Conservation (phyloP, 92 coral and sea anemone genomes). For the Umimayanthus kanabou region DNA sequence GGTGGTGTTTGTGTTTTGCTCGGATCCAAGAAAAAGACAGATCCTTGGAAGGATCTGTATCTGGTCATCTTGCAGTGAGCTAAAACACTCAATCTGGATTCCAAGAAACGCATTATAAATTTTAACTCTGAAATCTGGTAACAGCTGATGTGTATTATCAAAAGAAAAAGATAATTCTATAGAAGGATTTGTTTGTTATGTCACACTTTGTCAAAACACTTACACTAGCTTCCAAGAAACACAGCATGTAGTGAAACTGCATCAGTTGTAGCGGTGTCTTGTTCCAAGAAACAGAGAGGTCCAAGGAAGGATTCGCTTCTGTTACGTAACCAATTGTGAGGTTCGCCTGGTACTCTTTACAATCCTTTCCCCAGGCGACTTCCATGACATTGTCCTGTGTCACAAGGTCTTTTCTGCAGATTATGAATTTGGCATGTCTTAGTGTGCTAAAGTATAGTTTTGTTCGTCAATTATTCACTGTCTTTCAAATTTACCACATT, state of each 20-base stretch:
- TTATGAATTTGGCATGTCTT: neutral
- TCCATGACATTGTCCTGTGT: slow-evolving; percentile 9
- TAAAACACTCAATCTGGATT: too few relatives aligned
- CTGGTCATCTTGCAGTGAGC: too few relatives aligned
- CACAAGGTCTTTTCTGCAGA: slow-evolving; percentile 33
- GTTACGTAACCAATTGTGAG: slow-evolving; percentile 11
- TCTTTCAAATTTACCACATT: too few relatives aligned
- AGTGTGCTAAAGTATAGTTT: too few relatives aligned
- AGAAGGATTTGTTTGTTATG: slow-evolving; percentile 13
- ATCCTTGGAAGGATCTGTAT: too few relatives aligned
- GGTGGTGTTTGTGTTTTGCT: too few relatives aligned
- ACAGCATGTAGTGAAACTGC: neutral
- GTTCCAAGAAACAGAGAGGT: slow-evolving; percentile 40
- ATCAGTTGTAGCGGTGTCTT: slow-evolving; percentile 15
- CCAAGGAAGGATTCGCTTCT: slow-evolving; percentile 39
- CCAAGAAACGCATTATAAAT: too few relatives aligned
- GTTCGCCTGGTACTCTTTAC: slow-evolving; percentile 40
- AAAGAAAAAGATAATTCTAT: neutral
- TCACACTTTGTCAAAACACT: neutral
- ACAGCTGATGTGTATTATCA: too few relatives aligned
- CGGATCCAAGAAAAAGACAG: neutral
- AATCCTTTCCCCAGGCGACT: slow-evolving; percentile 47
- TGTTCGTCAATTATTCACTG: neutral
- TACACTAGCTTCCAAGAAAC: slow-evolving; percentile 34
- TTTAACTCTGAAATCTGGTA: too few relatives aligned